These are phyloP conservation scores for Pectinophora gossypiella DNA, from an alignment of 1,140 invertebrate species.

Conservation along the genomic window DNA sequence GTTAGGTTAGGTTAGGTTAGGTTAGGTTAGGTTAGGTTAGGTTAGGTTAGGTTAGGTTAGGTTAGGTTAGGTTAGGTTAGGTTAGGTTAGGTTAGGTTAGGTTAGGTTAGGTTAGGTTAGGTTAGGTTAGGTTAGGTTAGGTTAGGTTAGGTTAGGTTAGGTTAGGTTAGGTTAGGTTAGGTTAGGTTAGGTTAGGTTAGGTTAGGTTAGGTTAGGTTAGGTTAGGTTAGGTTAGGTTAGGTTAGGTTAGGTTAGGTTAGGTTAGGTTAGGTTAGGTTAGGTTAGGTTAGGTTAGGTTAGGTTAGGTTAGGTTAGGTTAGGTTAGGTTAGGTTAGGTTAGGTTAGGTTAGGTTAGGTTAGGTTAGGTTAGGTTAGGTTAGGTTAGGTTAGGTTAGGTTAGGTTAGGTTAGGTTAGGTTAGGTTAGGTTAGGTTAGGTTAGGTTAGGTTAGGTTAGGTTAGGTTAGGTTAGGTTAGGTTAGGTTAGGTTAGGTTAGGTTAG, in stretches of 20 bases:
- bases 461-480: conserved; percentile 18
- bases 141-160: conserved; percentile 15
- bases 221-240: conserved; percentile 27
- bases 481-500: conserved; percentile 24
- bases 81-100: conserved; percentile 20
- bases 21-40: conserved; percentile 24
- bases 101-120: conserved; percentile 21
- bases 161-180: conserved; percentile 30
- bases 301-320: conserved; percentile 22
- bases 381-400: conserved; percentile 19
- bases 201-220: conserved; percentile 36
- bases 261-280: conserved; percentile 26
- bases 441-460: conserved; percentile 18
- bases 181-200: conserved; percentile 33
- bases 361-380: conserved; percentile 26
- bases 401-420: conserved; percentile 31
- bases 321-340: conserved; percentile 27
- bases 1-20: conserved; percentile 25
- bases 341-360: conserved; percentile 16
- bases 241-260: conserved; percentile 31
- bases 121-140: conserved; percentile 23
- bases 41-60: conserved; percentile 22
- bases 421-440: conserved; percentile 16
- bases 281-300: conserved; percentile 27
- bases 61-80: conserved; percentile 18